Conservation (phyloP, 2,797 vertebrate species). For the Lutjanus campechanus region DNA sequence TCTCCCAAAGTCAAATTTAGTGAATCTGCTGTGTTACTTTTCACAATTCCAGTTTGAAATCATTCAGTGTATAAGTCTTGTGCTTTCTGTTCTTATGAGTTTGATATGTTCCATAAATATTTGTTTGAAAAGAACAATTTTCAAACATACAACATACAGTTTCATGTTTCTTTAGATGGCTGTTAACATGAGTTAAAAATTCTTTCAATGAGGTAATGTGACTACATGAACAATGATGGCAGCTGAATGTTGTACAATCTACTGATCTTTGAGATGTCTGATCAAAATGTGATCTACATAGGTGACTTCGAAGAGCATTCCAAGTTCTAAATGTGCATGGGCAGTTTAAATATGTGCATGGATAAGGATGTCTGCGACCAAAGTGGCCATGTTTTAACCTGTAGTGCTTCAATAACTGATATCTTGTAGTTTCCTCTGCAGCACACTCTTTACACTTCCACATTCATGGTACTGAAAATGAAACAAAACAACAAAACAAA, state of each 20-base stretch:
- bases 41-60: constrained; percentile 10
- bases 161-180: constrained; percentile 20
- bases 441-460: constrained; percentile 22
- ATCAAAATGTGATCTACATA: constrained; percentile 24
- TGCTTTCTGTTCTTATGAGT: constrained; percentile 15
- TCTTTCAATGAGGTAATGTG: not conserved
- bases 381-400: not conserved
- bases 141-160: not conserved
- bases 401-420: constrained; percentile 19
- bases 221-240: not conserved
- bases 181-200: constrained; percentile 13
- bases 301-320: constrained; percentile 21
- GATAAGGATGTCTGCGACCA: not conserved
- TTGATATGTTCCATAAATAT: constrained; percentile 18
- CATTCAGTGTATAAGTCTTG: not conserved
- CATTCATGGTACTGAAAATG: constrained; percentile 3
- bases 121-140: constrained; percentile 5
- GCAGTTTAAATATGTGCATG: constrained; percentile 20
- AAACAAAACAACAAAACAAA: too few relatives aligned
- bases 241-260: constrained; percentile 10
- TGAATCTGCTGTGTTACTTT: too few relatives aligned
- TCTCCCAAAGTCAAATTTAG: too few relatives aligned
- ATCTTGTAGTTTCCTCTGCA: constrained; percentile 2
- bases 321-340: constrained; percentile 5
- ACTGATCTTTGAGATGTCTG: not conserved